Conservation (phyloP, 2,113 vertebrate genomes). For the Colius striatus region DNA sequence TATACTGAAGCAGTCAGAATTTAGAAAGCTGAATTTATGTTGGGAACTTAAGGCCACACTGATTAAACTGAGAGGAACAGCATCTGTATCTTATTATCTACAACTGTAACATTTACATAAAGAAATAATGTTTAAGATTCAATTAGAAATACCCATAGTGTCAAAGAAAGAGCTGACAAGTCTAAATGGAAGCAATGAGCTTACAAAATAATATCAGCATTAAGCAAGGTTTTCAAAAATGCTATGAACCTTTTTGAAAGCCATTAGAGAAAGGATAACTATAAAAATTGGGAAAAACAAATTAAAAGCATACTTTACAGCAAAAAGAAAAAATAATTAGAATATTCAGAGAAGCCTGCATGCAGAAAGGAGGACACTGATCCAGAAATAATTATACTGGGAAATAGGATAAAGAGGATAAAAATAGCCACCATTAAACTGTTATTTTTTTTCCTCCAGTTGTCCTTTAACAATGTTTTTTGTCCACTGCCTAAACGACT, state of each 20-base stretch:
- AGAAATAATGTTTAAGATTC: neutral
- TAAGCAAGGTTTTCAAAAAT: neutral
- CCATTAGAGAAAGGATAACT: neutral
- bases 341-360: constrained; percentile 14
- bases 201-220: neutral
- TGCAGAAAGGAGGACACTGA: constrained; percentile 58
- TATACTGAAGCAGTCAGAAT: neutral
- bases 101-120: neutral
- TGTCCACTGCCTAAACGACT: neutral
- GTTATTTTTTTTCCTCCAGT: constrained; percentile 37
- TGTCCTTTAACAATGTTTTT: constrained; percentile 20
- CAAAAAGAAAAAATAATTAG: neutral
- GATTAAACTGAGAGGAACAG: neutral
- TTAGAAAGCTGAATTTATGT: neutral
- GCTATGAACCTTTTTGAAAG: neutral
- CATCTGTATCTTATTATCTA: neutral
- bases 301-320: neutral
- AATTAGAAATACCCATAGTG: neutral
- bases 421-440: constrained; percentile 61
- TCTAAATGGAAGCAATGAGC: neutral
- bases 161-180: neutral
- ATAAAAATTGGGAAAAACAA: neutral
- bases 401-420: constrained; percentile 67
- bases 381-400: constrained; percentile 65
- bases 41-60: neutral